Evolutionary conservation across 2,888 invertebrate species (phyloP).

Genomic region (Sphecodes monilicornis): DNA sequence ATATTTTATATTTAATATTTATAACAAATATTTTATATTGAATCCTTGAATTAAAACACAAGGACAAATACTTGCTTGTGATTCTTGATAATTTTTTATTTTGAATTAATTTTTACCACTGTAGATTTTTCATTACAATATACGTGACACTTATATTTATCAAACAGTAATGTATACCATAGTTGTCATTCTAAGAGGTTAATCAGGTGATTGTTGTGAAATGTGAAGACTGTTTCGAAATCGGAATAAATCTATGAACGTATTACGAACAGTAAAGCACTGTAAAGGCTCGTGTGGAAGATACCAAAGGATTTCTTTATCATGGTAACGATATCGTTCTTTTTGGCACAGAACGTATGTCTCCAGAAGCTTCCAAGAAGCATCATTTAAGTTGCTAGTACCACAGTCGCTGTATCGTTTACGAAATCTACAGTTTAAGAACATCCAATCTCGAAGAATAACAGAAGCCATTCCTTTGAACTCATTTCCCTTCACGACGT

Average conservation of each 20-base stretch:
- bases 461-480: conserved; percentile 54
- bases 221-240: not conserved
- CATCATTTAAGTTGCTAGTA: conserved; percentile 28
- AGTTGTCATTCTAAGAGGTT: not conserved
- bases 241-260: not conserved
- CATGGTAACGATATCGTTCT: conserved; percentile 10
- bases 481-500: conserved; percentile 55
- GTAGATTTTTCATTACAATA: too few species aligned
- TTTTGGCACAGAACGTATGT: conserved; percentile 29
- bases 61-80: too few species aligned
- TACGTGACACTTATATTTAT: too few species aligned
- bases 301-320: not conserved
- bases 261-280: too few species aligned
- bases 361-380: conserved; percentile 21
- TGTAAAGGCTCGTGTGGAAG: not conserved
- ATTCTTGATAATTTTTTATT: too few species aligned
- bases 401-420: conserved; percentile 37
- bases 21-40: too few species aligned
- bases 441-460: conserved; percentile 43
- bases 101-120: too few species aligned
- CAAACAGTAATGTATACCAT: too few species aligned
- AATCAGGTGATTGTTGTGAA: not conserved
- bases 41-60: too few species aligned
- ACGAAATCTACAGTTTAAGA: conserved; percentile 46
- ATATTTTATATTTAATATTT: too few species aligned